Conservation (phyloP, 2,113 vertebrate genomes). For the Sebastes fasciatus region DNA sequence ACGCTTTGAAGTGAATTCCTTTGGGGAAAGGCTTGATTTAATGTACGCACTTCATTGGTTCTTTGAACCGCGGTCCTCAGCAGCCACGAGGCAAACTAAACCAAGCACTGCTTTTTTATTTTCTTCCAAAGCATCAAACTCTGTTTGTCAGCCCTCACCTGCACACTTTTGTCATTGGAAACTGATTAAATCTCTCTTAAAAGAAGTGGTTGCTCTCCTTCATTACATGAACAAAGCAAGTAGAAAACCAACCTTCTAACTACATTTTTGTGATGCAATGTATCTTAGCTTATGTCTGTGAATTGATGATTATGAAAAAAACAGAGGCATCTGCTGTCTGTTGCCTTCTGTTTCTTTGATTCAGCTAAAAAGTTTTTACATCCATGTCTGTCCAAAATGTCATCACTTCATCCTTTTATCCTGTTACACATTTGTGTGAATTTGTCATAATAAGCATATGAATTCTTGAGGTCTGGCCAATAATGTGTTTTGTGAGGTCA, state of each 20-base stretch:
- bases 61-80: constrained; percentile 6
- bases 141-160: constrained; percentile 28
- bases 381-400: too few relatives aligned
- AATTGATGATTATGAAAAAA: not conserved
- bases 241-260: not conserved
- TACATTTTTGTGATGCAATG: not conserved
- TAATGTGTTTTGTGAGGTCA: too few relatives aligned
- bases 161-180: constrained; percentile 32
- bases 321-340: not conserved
- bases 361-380: not conserved
- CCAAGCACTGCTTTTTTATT: constrained; percentile 37
- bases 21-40: constrained; percentile 24
- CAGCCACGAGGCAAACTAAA: constrained; percentile 17
- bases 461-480: too few relatives aligned
- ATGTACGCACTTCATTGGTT: constrained; percentile 10
- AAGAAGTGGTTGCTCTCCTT: not conserved
- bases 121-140: constrained; percentile 34
- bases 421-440: too few relatives aligned
- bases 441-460: too few relatives aligned
- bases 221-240: constrained; percentile 16
- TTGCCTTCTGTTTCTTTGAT: not conserved
- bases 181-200: constrained; percentile 51
- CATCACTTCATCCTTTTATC: too few relatives aligned
- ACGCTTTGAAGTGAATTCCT: constrained; percentile 18
- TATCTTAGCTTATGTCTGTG: not conserved